These are phyloP conservation scores for Nymphalis io DNA, from an alignment of 1,140 invertebrate species.

Conservation along the genomic window DNA sequence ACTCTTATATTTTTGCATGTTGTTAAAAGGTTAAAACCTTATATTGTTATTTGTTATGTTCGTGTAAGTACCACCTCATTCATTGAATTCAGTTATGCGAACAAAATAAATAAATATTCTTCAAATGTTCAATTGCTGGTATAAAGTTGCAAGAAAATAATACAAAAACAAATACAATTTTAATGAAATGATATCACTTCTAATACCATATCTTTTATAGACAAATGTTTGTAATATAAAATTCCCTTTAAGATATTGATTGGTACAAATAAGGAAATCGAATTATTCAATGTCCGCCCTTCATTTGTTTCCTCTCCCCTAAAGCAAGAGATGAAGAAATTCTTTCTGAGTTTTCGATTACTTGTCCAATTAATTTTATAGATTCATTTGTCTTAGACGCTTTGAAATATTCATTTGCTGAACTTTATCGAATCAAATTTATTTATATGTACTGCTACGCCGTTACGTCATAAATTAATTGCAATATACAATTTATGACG, in stretches of 20 bases:
- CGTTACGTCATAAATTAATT: constrained; percentile 22
- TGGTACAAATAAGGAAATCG: constrained; percentile 80
- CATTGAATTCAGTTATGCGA: too few species aligned
- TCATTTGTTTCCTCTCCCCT: constrained; percentile 78
- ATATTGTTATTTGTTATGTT: too few species aligned
- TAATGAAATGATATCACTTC: not conserved
- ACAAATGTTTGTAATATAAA: constrained; percentile 51
- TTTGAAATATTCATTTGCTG: constrained; percentile 62
- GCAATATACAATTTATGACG: constrained; percentile 1
- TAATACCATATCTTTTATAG: constrained; percentile 6
- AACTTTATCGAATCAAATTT: constrained; percentile 16
- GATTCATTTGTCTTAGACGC: constrained; percentile 77
- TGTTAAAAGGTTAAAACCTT: too few species aligned
- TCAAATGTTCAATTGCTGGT: too few species aligned
- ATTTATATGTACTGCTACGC: constrained; percentile 1
- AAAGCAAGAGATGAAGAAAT: constrained; percentile 78
- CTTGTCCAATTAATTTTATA: constrained; percentile 81
- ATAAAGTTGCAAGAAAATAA: too few species aligned
- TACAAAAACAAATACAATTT: too few species aligned
- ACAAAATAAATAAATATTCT: too few species aligned
- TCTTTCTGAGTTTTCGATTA: constrained; percentile 81
- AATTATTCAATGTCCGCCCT: constrained; percentile 80
- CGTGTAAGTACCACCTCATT: too few species aligned
- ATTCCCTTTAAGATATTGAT: constrained; percentile 77
- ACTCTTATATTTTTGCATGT: too few species aligned